Evolutionary conservation across 2,888 invertebrate genomes (phyloP), one percentile per base, ranked within the genome.

Genomic region (Ophion ellenae): DNA sequence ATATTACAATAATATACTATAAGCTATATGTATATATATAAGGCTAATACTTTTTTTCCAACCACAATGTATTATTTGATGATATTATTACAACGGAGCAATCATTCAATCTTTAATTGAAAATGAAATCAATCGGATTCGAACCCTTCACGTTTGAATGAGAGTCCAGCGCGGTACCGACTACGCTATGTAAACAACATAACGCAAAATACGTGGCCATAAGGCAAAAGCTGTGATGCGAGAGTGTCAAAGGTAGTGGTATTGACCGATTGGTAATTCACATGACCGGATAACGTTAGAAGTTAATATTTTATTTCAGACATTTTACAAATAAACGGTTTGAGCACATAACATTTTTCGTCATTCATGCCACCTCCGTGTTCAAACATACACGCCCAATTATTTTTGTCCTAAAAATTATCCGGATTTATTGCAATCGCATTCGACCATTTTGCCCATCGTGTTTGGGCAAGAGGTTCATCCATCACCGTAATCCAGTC

Each of bases 401-500:
- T 73, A 45, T 85, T 81, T 1, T 76, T 83, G 0, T 64, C 76
- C 24, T 63, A 20, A 5, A 17, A 74, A 59, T 87, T 86, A 40
- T 87, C 80, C 7, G 86, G 88, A 61, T 79, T 57, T 14, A 1
- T 40, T 40, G 40, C 40, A 40, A 40, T 7, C 36, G 32, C 32
- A 20, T 40, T 64, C 4, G 81, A 76, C 88, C 89, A 88, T n/a
- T 78, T 83, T 14, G 76, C 81, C 74, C 85, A 89, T n/a, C 86
- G 87, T 7, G 84, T 67, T 61, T 81, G 36, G 32, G 63, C 86
- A 2, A 89, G 57, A 6, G 86, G 63, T 20, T 87, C 87, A 53
- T 86, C 88, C 32, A 81, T 70, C 6, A 89, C 78, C 10, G 89
- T 82, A 7, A 79, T 57, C 89, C 89, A 88, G 32, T 87, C 87